These are phyloP conservation scores for Flexamia atlantica DNA, from an alignment of 2,888 invertebrate species.

Conservation along the genomic window DNA sequence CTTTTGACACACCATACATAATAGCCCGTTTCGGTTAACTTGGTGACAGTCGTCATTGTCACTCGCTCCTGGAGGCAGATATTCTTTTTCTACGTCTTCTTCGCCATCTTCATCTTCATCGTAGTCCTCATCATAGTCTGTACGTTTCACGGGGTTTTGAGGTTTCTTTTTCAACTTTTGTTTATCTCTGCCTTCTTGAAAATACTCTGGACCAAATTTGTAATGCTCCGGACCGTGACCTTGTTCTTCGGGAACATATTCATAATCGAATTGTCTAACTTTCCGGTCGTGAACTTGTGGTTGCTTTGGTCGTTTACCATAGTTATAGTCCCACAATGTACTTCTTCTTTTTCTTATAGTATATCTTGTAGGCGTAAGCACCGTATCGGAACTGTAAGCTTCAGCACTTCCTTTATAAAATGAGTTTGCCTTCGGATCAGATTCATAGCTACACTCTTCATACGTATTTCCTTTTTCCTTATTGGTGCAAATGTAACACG, in stretches of 20 bases:
- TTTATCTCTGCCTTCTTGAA: conserved; percentile 64
- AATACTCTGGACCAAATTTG: conserved; percentile 73
- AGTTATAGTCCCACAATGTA: background rate
- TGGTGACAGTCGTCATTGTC: conserved; percentile 69
- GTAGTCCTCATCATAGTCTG: conserved; percentile 57
- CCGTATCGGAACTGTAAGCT: conserved; percentile 65
- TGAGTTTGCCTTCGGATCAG: conserved; percentile 82
- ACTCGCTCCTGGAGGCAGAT: conserved; percentile 51
- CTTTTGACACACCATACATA: conserved; percentile 86
- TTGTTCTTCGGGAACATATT: conserved; percentile 62
- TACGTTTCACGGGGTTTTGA: conserved; percentile 10
- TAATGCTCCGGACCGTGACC: conserved; percentile 67
- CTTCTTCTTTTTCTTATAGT: conserved; percentile 39
- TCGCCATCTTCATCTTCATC: conserved; percentile 61
- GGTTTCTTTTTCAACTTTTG: background rate
- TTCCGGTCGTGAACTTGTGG: conserved; percentile 18
- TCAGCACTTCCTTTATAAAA: conserved; percentile 72
- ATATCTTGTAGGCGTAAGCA: conserved; percentile 41
- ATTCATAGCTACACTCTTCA: conserved; percentile 89
- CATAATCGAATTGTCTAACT: conserved; percentile 64
- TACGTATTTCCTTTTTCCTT: conserved; percentile 86
- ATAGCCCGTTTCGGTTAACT: conserved; percentile 73
- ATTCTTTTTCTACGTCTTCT: conserved; percentile 63
- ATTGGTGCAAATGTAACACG: conserved; percentile 85
- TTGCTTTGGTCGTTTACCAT: background rate